Evolutionary conservation across 2,888 invertebrate genomes (phyloP).

Genomic region (Acanthosepion esculentum): DNA sequence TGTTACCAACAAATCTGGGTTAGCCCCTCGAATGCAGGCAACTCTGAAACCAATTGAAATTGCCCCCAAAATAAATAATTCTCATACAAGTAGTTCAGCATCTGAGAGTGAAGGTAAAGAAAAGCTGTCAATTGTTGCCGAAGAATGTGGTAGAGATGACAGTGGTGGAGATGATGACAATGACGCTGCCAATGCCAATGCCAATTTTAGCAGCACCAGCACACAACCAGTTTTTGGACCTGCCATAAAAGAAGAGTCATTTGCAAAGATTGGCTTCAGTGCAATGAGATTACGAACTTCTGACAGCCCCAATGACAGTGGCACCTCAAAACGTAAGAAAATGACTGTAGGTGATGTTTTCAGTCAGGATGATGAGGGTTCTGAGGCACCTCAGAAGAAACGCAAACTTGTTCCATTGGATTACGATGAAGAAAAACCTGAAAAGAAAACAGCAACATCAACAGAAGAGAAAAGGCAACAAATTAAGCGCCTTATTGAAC

Average conservation of each 20-base stretch:
- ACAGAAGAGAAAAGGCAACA: constrained; percentile 94
- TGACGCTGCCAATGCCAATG: constrained; percentile 37
- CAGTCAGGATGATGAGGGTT: constrained; percentile 84
- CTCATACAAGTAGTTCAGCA: constrained; percentile 38
- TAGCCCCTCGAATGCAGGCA: constrained; percentile 62
- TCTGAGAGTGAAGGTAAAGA: constrained; percentile 34
- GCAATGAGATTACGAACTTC: constrained; percentile 64
- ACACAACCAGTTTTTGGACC: constrained; percentile 62
- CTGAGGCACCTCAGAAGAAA: constrained; percentile 79
- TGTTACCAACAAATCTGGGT: constrained; percentile 54
- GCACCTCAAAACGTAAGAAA: constrained; percentile 79
- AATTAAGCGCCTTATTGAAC: constrained; percentile 97
- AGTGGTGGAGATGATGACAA: constrained; percentile 24
- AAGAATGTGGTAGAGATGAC: not conserved
- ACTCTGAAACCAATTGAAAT: constrained; percentile 57
- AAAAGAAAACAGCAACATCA: constrained; percentile 67
- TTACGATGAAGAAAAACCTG: constrained; percentile 65
- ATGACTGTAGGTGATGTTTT: constrained; percentile 89
- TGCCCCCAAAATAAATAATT: constrained; percentile 38
- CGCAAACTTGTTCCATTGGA: constrained; percentile 80
- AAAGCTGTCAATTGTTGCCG: not conserved
- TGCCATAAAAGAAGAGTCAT: constrained; percentile 56
- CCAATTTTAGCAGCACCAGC: constrained; percentile 54
- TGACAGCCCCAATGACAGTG: constrained; percentile 57
- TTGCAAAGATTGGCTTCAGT: constrained; percentile 65